phyloP scores from a whole-genome alignment of 2,113 vertebrate species.

The Otis tarda region DNA sequence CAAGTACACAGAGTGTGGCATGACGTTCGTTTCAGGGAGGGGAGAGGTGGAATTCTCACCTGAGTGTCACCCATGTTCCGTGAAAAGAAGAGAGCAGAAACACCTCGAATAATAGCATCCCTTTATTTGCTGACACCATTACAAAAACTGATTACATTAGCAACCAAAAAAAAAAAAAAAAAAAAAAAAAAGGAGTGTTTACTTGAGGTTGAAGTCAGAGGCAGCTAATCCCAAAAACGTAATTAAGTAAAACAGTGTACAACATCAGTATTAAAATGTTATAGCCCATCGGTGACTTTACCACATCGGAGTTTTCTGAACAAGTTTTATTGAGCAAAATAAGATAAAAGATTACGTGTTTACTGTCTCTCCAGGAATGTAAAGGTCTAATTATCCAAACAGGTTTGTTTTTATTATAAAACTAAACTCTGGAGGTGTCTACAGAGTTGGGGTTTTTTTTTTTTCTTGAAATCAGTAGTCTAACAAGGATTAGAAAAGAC shows the following conservation, averaged over 20 bases:
- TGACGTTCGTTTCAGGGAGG: neutral
- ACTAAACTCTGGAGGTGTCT: conserved; percentile 83
- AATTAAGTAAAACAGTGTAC: conserved; percentile 77
- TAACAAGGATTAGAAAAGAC: conserved; percentile 87
- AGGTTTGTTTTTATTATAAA: conserved; percentile 77
- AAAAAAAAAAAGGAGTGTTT: conserved; percentile 63
- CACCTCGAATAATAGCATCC: conserved; percentile 75
- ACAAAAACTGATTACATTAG: conserved; percentile 82
- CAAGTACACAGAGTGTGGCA: neutral
- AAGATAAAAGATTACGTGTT: conserved; percentile 76
- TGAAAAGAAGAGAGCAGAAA: conserved; percentile 34
- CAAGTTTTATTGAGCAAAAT: conserved; percentile 76
- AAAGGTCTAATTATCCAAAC: conserved; percentile 84
- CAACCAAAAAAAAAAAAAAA: conserved; percentile 66
- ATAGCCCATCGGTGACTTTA: conserved; percentile 68
- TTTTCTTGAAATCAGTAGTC: conserved; percentile 84
- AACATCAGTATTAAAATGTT: conserved; percentile 81
- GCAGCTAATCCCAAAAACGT: conserved; percentile 77
- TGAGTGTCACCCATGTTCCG: neutral
- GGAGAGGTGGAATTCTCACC: neutral
- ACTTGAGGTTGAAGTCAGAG: conserved; percentile 79
- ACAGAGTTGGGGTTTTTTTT: conserved; percentile 70
- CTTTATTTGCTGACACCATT: conserved; percentile 81
- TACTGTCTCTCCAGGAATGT: conserved; percentile 80
- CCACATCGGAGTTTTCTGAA: conserved; percentile 71